A percentile compares a stretch with the other conserved stretches of the same genome.
Evolutionary conservation across 2,113 vertebrate species (phyloP).

Genomic region (Coptodon bakossiorum): DNA sequence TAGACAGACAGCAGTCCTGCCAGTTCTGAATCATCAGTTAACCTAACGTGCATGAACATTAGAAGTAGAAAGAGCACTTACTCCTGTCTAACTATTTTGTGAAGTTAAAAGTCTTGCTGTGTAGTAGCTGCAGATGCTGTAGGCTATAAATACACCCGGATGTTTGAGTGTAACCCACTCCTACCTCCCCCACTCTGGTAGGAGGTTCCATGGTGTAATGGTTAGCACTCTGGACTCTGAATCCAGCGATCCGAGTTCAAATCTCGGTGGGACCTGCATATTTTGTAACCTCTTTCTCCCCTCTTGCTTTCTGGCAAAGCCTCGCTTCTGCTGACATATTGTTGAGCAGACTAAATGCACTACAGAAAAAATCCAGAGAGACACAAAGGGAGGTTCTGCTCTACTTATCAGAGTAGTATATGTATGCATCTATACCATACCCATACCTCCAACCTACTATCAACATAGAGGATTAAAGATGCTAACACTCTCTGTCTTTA

Average conservation of each 20-base stretch:
- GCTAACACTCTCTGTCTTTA: neutral
- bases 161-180: fast-evolving
- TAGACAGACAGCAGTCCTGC: neutral
- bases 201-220: conserved; percentile 66
- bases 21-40: neutral
- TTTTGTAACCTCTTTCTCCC: neutral
- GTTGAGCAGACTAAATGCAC: neutral
- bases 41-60: neutral
- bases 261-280: conserved; percentile 56
- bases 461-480: neutral
- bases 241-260: conserved; percentile 77
- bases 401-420: neutral
- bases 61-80: neutral
- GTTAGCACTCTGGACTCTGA: conserved; percentile 81
- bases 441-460: neutral
- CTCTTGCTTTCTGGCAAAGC: neutral
- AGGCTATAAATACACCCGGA: neutral
- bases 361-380: neutral
- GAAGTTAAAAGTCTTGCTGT: neutral
- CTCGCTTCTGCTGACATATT: neutral
- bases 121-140: fast-evolving
- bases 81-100: neutral
- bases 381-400: neutral
- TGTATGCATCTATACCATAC: neutral
- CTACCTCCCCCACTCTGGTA: fast-evolving